These are phyloP conservation scores for Syrrhaptes paradoxus DNA, from an alignment of 2,113 vertebrate genomes.

Conservation along the genomic window DNA sequence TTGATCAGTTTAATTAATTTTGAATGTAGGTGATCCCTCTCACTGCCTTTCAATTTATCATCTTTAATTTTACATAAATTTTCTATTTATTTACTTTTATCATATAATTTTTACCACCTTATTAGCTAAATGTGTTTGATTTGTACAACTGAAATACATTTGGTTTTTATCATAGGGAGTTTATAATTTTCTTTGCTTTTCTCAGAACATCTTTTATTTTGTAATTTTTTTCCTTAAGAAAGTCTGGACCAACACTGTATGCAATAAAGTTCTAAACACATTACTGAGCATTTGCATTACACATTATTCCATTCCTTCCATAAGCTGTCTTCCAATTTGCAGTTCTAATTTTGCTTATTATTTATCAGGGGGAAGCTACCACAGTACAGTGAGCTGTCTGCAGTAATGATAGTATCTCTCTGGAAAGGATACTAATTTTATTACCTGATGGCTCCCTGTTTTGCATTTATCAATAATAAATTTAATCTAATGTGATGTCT, in stretches of 20 bases:
- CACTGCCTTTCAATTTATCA: not conserved
- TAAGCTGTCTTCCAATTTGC: not conserved
- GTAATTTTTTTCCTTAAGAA: not conserved
- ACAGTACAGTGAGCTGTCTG: not conserved
- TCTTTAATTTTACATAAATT: not conserved
- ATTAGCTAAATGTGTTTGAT: not conserved
- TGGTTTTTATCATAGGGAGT: not conserved
- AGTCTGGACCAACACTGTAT: not conserved
- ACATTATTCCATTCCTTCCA: not conserved
- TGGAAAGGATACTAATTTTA: not conserved
- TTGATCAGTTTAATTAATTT: not conserved
- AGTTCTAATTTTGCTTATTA: not conserved
- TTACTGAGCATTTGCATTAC: not conserved
- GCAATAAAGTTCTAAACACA: not conserved
- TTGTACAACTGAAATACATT: not conserved
- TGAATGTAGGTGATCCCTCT: not conserved
- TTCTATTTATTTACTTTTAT: not conserved
- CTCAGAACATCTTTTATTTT: not conserved
- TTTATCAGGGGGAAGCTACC: not conserved
- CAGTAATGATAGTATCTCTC: not conserved
- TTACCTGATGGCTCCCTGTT: not conserved
- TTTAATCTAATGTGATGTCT: not conserved
- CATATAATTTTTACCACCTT: not conserved
- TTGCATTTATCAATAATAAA: not conserved
- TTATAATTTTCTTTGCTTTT: not conserved